Base-by-base conservation (phyloP, 2,113 vertebrate genomes). In the Peucedramus taeniatus region DNA sequence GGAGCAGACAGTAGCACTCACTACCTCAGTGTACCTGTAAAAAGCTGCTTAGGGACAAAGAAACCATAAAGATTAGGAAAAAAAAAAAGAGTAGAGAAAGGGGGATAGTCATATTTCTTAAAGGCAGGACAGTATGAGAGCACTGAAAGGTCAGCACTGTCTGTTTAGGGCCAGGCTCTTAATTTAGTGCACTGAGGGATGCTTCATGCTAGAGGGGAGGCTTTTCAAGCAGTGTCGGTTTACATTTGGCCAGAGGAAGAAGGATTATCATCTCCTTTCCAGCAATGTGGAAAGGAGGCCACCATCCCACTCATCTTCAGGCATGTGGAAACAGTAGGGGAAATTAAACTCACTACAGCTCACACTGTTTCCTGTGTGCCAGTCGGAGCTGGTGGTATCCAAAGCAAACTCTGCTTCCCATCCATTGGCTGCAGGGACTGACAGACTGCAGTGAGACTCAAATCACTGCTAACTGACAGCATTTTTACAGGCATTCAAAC, bases 251-350 rank as follows among this genome's bases (percentile, higher is more conserved):
- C n/a, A 21, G 54, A 47, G 75, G 64, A 92, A 85, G 78, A 85
- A 88, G 66, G 71, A 95, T 88, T 92, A 19, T 61, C 59, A 66
- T 83, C 90, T 93, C 71, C 66, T 88, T 85, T 80, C 45, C 85
- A 90, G 87, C 74, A 93, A 49, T n/a, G 70, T 87, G 87, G 70
- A 96, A 93, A 95, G 78, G 84, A 95, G 84, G 68, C 95, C 94
- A 93, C 88, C 92, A 86, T 95, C 88, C 88, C 66, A 93, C 94
- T 94, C 83, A 45, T 86, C 79, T 79, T 61, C 85, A 86, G 71
- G 59, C 86, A 77, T 83, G 88, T 94, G 86, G 88, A 95, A 97
- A 86, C 88, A 90, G 75, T 39, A 51, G 39, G 74, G 88, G 75
- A 93, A 96, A 94, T 93, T 64, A 80, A 91, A 70, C 75, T 93